Base-by-base conservation (phyloP, 2,888 invertebrate genomes). In the Fragum whitleyi region DNA sequence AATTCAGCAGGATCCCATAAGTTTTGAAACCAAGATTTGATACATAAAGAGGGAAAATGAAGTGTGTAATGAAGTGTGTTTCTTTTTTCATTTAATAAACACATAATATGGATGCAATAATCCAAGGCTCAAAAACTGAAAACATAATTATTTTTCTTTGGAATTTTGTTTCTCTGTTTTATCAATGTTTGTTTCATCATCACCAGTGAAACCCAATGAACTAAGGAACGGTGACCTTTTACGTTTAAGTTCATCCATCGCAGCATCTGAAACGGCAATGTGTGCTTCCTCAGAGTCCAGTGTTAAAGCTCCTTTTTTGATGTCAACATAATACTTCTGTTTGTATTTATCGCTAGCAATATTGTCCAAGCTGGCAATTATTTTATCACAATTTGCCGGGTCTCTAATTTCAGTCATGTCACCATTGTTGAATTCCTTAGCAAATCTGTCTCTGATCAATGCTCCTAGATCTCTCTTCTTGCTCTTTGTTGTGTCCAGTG, bases 321-420 rank as follows among this genome's bases (percentile, higher is more conserved):
- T 11, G 14, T 29, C 19, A 14, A 65, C 23, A 32, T 42, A 26
- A 62, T 79, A 71, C 23, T 70, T 36, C n/a, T 74, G 39, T 23
- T 74, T 83, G 62, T 72, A 67, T 74, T 77, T 71, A 71, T 83
- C 62, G 19, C 32, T 21, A 7, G 29, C 21, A 7, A 83, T 71
- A 55, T 76, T 74, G 11, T 83, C 68, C 36, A 83, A 42, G 61
- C 79, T 77, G 2, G 36, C 19, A 14, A 77, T 62, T 74, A 83
- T 83, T 77, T 72, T 74, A 71, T 83, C 79, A 83, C 83, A 83
- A 21, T 82, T 68, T 67, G 53, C 77, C 9, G 71, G 59, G 21
- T 79, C 77, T 36, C 42, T 51, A 0, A 83, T 62, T 26, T 71
- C 74, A 9, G 79, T 23, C 29, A 55, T 32, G 9, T 83, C 77